Conservation (phyloP, 2,113 vertebrate species). For the Kryptolebias marmoratus region DNA sequence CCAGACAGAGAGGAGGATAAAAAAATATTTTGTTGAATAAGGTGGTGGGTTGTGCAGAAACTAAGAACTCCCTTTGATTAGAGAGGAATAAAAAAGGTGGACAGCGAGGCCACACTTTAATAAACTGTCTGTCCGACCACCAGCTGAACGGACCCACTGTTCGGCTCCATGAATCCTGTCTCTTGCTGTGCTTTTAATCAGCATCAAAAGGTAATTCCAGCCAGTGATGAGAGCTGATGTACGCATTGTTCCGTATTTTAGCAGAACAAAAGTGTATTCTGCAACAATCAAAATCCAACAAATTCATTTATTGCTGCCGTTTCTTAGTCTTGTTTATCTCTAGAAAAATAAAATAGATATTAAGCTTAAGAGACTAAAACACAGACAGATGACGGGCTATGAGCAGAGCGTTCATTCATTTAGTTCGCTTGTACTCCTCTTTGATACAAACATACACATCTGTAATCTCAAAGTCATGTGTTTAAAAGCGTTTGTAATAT, state of each 20-base stretch:
- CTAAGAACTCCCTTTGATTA: constrained; percentile 46
- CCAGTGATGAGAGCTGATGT: constrained; percentile 31
- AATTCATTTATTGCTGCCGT: not conserved
- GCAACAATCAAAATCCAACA: constrained; percentile 8
- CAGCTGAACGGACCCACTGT: constrained; percentile 46
- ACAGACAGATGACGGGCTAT: too few relatives aligned
- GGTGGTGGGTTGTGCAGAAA: constrained; percentile 32
- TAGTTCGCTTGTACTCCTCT: too few relatives aligned
- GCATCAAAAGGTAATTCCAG: constrained; percentile 48
- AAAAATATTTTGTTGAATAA: constrained; percentile 44
- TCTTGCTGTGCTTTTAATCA: constrained; percentile 55
- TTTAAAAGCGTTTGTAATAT: too few relatives aligned
- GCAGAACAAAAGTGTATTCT: constrained; percentile 24
- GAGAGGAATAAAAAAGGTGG: constrained; percentile 31
- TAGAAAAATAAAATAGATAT: not conserved
- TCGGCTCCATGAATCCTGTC: constrained; percentile 31
- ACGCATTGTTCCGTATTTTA: constrained; percentile 31
- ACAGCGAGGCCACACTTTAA: constrained; percentile 43
- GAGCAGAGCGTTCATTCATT: too few relatives aligned
- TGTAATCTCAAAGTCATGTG: too few relatives aligned
- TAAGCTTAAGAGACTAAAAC: too few relatives aligned
- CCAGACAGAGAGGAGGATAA: not conserved
- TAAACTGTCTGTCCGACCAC: constrained; percentile 54
- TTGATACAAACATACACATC: too few relatives aligned
- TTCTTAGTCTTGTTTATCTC: not conserved